These are phyloP conservation scores for Steinernema scapterisci DNA, from an alignment of 2,888 invertebrate genomes.

Conservation along the genomic window DNA sequence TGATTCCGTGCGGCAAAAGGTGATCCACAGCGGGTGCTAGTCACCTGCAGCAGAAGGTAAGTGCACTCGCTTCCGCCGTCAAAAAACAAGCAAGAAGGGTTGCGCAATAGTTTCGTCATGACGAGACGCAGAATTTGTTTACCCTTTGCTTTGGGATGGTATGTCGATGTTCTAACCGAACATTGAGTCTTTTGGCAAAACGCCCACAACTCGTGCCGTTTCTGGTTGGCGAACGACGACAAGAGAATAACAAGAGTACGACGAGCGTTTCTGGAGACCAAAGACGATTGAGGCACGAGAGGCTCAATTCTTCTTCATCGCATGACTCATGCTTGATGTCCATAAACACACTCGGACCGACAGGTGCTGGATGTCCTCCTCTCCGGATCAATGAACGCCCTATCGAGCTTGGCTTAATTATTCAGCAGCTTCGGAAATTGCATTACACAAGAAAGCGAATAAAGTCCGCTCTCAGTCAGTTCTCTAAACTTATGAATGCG, in stretches of 20 bases:
- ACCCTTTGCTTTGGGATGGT: background rate
- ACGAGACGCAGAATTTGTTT: slow-evolving; percentile 16
- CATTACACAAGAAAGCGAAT: too few species aligned
- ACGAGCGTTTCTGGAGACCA: background rate
- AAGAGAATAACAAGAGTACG: background rate
- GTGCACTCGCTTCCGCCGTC: background rate
- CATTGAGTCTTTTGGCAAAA: slow-evolving; percentile 8
- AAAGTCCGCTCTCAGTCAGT: too few species aligned
- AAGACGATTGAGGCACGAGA: background rate
- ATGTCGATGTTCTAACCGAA: background rate
- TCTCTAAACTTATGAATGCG: too few species aligned
- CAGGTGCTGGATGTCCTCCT: too few species aligned
- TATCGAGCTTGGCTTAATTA: too few species aligned
- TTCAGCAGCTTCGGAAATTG: too few species aligned
- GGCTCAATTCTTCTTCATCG: background rate
- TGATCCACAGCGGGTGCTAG: background rate
- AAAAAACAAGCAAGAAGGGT: background rate
- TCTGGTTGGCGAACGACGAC: background rate
- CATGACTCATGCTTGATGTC: background rate
- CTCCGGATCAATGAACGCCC: too few species aligned
- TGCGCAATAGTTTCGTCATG: slow-evolving; percentile 1
- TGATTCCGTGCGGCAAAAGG: background rate
- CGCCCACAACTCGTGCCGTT: background rate
- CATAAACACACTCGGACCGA: background rate
- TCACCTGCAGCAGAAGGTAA: background rate